Evolutionary conservation across 2,797 vertebrate genomes (phyloP).

Genomic region (Catharus ustulatus): DNA sequence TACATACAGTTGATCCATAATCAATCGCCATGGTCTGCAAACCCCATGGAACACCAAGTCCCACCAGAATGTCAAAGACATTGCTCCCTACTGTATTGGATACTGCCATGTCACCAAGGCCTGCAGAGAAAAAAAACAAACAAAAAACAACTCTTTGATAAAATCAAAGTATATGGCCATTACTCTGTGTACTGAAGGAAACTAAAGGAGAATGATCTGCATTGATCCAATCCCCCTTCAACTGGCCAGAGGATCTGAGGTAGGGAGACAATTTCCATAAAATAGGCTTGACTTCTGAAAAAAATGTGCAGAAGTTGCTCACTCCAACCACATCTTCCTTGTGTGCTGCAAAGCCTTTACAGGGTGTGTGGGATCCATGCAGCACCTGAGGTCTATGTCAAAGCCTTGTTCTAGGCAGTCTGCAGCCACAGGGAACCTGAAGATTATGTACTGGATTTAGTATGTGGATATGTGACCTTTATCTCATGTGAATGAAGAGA

Average conservation of each 20-base stretch:
- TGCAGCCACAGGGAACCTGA: not conserved
- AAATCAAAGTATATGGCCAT: not conserved
- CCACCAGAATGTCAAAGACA: conserved; percentile 96
- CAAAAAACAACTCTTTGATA: not conserved
- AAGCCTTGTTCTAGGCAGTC: not conserved
- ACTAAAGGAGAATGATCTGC: not conserved
- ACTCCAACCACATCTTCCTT: not conserved
- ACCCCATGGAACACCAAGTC: conserved; percentile 93
- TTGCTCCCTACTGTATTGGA: conserved; percentile 97
- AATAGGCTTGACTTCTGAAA: not conserved
- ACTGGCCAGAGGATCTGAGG: not conserved
- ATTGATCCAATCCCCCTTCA: not conserved
- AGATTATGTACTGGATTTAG: not conserved
- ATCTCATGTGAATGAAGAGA: not conserved
- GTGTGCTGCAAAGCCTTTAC: not conserved
- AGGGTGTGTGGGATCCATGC: not conserved
- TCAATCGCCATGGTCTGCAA: conserved; percentile 91
- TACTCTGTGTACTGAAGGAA: not conserved
- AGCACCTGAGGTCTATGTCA: not conserved
- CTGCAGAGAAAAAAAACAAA: conserved; percentile 66
- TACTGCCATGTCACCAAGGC: conserved; percentile 96
- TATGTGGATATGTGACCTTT: not conserved
- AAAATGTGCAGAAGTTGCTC: not conserved
- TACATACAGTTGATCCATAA: conserved; percentile 88
- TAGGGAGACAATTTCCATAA: not conserved